phyloP scores from a whole-genome alignment of 2,888 invertebrate species.

The Cylindroiulus punctatus region DNA sequence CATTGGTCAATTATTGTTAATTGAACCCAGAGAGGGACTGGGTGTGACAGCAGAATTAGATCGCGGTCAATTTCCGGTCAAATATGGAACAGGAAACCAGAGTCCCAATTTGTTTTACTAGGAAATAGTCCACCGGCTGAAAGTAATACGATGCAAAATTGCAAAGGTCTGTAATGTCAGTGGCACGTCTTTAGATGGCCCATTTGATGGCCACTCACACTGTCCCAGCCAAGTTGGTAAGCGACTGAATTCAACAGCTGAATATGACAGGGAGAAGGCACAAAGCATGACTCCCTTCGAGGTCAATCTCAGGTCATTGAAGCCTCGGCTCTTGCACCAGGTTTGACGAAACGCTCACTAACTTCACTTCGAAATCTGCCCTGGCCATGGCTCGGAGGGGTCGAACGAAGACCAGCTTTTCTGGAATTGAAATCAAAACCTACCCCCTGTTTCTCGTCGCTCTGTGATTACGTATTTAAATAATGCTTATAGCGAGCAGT shows the following conservation, averaged over 20 bases:
- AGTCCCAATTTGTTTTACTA: not conserved
- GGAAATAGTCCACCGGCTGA: no score
- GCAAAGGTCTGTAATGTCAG: no score
- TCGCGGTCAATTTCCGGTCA: not conserved
- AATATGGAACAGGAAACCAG: not conserved
- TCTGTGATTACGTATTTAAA: not conserved
- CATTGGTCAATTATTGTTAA: no score
- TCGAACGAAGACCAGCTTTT: not conserved
- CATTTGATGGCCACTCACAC: no score
- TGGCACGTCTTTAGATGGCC: no score
- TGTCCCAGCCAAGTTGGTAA: not conserved
- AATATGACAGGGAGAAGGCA: conserved; percentile 15
- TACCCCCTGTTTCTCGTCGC: not conserved
- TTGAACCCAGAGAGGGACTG: no score
- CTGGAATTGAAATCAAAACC: not conserved
- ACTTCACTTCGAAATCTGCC: no score
- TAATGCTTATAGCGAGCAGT: not conserved
- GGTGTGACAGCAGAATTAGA: not conserved
- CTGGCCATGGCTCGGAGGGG: not conserved
- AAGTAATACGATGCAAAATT: no score
- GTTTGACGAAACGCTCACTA: not conserved
- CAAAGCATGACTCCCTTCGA: not conserved
- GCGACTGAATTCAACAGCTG: not conserved
- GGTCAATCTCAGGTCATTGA: not conserved
- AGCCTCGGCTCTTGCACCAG: not conserved